Percentiles rank a stretch among this genome's conserved stretches.
phyloP scores from a whole-genome alignment of 2,113 vertebrate species.

The Myiagra hebetior region DNA sequence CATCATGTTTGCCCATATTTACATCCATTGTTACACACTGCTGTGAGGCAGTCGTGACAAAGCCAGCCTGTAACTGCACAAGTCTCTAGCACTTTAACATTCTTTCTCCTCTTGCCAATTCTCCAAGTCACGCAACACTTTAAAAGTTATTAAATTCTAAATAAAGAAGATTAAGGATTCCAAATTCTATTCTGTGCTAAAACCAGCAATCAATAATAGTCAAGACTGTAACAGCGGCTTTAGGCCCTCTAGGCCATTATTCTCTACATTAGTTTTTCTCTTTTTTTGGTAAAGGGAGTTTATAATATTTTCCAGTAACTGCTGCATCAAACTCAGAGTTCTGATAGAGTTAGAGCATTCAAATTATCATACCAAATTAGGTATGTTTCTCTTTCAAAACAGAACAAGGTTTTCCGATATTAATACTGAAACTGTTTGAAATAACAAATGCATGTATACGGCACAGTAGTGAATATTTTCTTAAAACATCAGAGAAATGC shows the following conservation, averaged over 20 bases:
- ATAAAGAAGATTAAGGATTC: slow-evolving; percentile 37
- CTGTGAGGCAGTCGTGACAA: background rate
- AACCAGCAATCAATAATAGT: slow-evolving; percentile 41
- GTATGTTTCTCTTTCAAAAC: background rate
- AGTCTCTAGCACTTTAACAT: background rate
- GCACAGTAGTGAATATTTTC: background rate
- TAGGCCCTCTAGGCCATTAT: background rate
- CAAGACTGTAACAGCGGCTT: slow-evolving; percentile 5
- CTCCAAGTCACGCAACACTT: slow-evolving; percentile 11
- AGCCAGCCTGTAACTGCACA: background rate
- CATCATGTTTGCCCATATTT: accelerated
- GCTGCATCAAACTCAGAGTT: background rate
- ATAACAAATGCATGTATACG: background rate
- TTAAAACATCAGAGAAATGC: background rate
- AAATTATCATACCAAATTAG: background rate
- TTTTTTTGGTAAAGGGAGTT: slow-evolving; percentile 34
- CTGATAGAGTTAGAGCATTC: background rate
- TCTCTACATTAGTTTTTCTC: background rate
- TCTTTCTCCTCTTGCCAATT: background rate
- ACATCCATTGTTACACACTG: background rate
- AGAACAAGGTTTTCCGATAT: background rate
- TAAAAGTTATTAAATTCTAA: slow-evolving; percentile 52
- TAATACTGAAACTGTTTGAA: background rate
- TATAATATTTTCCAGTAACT: slow-evolving; percentile 22
- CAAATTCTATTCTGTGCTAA: slow-evolving; percentile 34